phyloP scores from a whole-genome alignment of 2,888 invertebrate species.

The Osedax fenrisi region DNA sequence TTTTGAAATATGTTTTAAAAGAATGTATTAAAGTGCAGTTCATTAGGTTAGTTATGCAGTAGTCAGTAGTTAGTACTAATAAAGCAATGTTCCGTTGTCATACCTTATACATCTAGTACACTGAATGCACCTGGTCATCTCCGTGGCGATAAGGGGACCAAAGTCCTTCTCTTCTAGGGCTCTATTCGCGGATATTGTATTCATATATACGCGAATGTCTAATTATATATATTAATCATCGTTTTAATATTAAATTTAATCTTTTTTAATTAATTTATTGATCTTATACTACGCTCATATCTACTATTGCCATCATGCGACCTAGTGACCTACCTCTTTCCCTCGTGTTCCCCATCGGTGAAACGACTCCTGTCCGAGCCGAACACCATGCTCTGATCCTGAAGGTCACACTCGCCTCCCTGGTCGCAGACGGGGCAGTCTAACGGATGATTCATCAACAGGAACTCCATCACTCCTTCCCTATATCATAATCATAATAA shows the following conservation, averaged over 20 bases:
- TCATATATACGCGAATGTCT: too few relatives aligned
- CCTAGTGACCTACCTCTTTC: too few relatives aligned
- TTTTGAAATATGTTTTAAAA: too few relatives aligned
- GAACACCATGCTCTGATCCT: slow-evolving; percentile 97
- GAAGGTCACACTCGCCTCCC: slow-evolving; percentile 59
- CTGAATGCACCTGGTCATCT: slow-evolving; percentile 98
- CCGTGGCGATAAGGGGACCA: slow-evolving; percentile 90
- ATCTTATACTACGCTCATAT: too few relatives aligned
- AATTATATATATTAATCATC: too few relatives aligned
- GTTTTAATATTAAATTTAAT: too few relatives aligned
- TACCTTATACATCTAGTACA: slow-evolving; percentile 86
- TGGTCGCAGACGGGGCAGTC: slow-evolving; percentile 99
- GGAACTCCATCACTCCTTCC: slow-evolving; percentile 91
- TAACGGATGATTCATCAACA: slow-evolving; percentile 91
- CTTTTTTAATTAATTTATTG: too few relatives aligned
- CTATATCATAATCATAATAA: too few relatives aligned
- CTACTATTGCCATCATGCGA: too few relatives aligned
- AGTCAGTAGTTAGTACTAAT: background rate
- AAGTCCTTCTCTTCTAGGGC: slow-evolving; percentile 98
- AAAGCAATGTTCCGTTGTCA: background rate
- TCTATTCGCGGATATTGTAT: too few relatives aligned
- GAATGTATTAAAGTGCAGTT: background rate
- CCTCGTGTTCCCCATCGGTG: slow-evolving; percentile 75
- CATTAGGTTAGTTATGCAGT: background rate
- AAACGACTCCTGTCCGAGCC: slow-evolving; percentile 77